Percentiles rank a stretch among this genome's conserved stretches.
These are phyloP conservation scores for Trypoxylon attenuatum DNA, from an alignment of 2,888 invertebrate species.

Conservation along the genomic window DNA sequence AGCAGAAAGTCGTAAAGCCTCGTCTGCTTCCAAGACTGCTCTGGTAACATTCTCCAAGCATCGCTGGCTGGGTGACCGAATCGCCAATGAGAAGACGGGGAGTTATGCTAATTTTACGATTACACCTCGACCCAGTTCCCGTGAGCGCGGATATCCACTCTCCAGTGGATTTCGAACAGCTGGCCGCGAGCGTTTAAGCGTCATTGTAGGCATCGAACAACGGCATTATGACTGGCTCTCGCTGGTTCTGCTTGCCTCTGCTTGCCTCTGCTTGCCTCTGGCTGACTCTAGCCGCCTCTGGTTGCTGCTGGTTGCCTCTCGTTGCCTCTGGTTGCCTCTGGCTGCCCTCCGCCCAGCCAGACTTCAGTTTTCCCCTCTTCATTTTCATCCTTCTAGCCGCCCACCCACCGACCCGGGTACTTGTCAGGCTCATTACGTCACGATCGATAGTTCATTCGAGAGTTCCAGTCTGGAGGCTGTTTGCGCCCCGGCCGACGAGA, in stretches of 20 bases:
- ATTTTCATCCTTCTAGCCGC: constrained; percentile 8
- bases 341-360: not conserved
- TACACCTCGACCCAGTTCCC: constrained; percentile 60
- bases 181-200: constrained; percentile 37
- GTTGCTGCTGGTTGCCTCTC: too few relatives aligned
- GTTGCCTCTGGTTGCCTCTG: too few relatives aligned
- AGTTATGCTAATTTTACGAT: constrained; percentile 66
- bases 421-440: constrained; percentile 56
- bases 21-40: constrained; percentile 13
- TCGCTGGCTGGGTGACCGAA: constrained; percentile 32
- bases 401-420: constrained; percentile 18
- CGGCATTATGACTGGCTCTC: constrained; percentile 44
- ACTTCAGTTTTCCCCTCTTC: constrained; percentile 14
- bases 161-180: constrained; percentile 49
- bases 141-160: constrained; percentile 45
- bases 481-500: constrained; percentile 10
- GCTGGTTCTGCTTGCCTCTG: too few relatives aligned
- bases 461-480: constrained; percentile 1
- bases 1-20: constrained; percentile 30
- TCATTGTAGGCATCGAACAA: constrained; percentile 40
- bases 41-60: constrained; percentile 16
- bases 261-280: not conserved
- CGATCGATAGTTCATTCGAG: constrained; percentile 39
- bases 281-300: too few relatives aligned
- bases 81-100: constrained; percentile 36